Percentiles rank a stretch among this genome's conserved stretches.
Conservation (phyloP, 2,797 vertebrate species). For the Sciaenops ocellatus region DNA sequence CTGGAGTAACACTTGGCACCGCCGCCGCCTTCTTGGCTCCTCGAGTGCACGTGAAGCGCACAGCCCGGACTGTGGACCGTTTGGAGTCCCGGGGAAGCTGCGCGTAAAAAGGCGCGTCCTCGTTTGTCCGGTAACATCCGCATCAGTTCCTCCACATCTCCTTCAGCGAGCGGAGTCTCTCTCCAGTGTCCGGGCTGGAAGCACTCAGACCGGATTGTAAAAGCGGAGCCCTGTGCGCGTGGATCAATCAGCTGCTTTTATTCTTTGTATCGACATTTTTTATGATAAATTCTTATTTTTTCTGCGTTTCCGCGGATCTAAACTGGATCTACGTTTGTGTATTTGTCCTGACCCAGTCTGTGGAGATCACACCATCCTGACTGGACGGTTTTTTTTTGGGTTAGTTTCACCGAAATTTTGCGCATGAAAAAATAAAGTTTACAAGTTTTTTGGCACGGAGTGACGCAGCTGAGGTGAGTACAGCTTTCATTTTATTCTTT, state of each 20-base stretch:
- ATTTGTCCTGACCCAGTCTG: no score
- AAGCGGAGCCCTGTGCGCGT: not conserved
- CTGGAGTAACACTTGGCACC: no score
- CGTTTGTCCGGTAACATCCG: conserved; percentile 30
- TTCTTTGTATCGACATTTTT: not conserved
- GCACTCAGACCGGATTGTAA: not conserved
- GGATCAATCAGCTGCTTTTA: not conserved
- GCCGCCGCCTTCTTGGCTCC: no score
- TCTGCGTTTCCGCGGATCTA: no score
- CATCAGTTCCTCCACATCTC: conserved; percentile 28
- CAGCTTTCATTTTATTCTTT: not conserved
- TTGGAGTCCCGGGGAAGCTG: conserved; percentile 1
- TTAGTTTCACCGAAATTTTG: not conserved
- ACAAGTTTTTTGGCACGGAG: not conserved
- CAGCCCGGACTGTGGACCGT: no score
- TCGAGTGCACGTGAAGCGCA: no score
- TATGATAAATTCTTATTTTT: not conserved
- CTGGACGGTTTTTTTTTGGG: no score
- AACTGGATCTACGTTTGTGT: no score
- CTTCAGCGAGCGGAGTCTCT: conserved; percentile 5
- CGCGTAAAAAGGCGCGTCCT: conserved; percentile 54
- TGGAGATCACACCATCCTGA: no score
- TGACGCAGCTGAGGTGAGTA: conserved; percentile 17
- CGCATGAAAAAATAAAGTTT: not conserved
- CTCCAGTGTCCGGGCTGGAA: conserved; percentile 22